phyloP scores from a whole-genome alignment of 2,888 invertebrate genomes.

The Standfussiana lucernea region DNA sequence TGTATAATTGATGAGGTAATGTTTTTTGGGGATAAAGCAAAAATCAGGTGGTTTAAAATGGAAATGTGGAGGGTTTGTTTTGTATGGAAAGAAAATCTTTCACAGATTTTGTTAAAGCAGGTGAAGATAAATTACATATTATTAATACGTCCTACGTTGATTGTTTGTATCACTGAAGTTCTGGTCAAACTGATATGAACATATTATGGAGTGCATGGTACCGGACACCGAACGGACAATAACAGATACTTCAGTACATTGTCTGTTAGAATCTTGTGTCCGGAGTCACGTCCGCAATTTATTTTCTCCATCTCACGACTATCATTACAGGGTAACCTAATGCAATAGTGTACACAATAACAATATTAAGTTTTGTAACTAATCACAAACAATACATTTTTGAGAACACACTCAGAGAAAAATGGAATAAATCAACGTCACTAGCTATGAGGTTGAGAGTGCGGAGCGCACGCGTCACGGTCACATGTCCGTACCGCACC shows the following conservation, averaged over 20 bases:
- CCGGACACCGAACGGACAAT: neutral
- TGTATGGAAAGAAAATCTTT: conserved; percentile 5
- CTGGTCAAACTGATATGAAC: neutral
- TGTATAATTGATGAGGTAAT: conserved; percentile 60
- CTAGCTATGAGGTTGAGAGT: too few relatives aligned
- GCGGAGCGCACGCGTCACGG: too few relatives aligned
- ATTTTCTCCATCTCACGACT: too few relatives aligned
- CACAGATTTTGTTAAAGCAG: neutral
- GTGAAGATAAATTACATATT: too few relatives aligned
- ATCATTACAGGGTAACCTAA: too few relatives aligned
- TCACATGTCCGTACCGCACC: neutral
- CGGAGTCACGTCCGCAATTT: neutral
- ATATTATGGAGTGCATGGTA: neutral
- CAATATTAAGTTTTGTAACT: too few relatives aligned
- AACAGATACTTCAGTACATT: neutral
- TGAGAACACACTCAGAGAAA: too few relatives aligned
- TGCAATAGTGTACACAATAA: too few relatives aligned
- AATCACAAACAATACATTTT: too few relatives aligned
- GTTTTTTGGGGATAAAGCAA: conserved; percentile 41
- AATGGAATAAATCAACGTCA: too few relatives aligned
- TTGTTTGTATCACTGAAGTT: neutral
- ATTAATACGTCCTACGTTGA: neutral
- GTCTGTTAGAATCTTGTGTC: neutral
- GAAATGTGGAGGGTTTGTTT: conserved; percentile 6
- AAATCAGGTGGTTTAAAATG: conserved; percentile 18